Base-by-base conservation (phyloP, 2,888 invertebrate species). In the Balanococcus diminutus region DNA sequence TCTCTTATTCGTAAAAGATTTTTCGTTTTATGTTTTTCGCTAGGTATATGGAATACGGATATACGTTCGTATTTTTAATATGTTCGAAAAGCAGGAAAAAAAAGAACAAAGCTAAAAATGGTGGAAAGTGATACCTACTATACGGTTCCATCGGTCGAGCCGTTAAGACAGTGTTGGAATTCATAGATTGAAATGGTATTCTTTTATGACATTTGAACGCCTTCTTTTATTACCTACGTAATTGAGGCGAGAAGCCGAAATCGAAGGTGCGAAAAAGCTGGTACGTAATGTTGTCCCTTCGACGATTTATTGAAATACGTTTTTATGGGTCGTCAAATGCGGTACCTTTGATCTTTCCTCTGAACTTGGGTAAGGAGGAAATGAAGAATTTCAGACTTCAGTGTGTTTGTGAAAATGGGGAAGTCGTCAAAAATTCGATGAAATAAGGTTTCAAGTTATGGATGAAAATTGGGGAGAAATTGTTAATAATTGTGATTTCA, bases 31-130 rank as follows among this genome's bases (percentile, higher is more conserved):
- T 61, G 61, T 61, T 61, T 61, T 61, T 28, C 61, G 25, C 25
- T 61, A 46, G 8, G 46, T n/a, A n/a, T n/a, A n/a, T n/a, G n/a
- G n/a, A n/a, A n/a, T n/a, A n/a, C n/a, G n/a, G n/a, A n/a, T n/a
- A n/a, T n/a, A n/a, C n/a, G n/a, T 25, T 11, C 61, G 61, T 61
- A 61, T 61, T 61, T 61, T 61, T 61, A 61, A 61, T 61, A 61
- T 61, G 61, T 61, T 61, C 25, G 2, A 11, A 9, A 11, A 3
- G 8, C 9, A 5, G 61, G 11, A 28, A 28, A 61, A 22, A 61
- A 22, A 61, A 61, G 25, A 11, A 61, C 25, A 61, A 25, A 61
- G 61, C 16, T 9, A 2, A n/a, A n/a, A n/a, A n/a, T 19, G 56
- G 9, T 61, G 8, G 61, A 22, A 61, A 61, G 61, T 61, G 61